Evolutionary conservation across 2,888 invertebrate species (phyloP).

Genomic region (Venusia cambrica): DNA sequence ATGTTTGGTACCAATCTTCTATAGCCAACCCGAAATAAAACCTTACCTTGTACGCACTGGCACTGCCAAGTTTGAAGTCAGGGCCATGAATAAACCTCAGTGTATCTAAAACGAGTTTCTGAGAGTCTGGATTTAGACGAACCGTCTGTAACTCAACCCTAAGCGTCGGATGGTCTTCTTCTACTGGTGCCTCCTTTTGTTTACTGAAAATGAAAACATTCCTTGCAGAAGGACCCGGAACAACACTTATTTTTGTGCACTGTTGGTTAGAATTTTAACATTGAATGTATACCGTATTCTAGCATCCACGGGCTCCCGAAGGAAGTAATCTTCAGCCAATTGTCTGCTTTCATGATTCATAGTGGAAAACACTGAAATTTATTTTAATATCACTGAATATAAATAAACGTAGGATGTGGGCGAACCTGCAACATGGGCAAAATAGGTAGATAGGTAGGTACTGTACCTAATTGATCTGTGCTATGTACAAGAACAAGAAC

Average conservation of each 20-base stretch:
- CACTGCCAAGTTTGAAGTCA: conserved; percentile 80
- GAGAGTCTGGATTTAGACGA: conserved; percentile 84
- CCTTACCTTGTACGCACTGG: conserved; percentile 80
- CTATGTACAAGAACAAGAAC: no score
- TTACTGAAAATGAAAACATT: no score
- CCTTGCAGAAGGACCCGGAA: no score
- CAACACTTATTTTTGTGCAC: no score
- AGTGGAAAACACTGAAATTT: conserved; percentile 25
- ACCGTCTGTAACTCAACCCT: conserved; percentile 90
- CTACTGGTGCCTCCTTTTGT: conserved; percentile 64
- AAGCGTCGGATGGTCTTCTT: conserved; percentile 74
- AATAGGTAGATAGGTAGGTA: no score
- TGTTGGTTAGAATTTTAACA: conserved; percentile 12
- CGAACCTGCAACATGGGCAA: no score
- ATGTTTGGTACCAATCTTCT: no score
- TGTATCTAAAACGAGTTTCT: conserved; percentile 87
- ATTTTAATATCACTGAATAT: conserved; percentile 6
- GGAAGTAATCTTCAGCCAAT: conserved; percentile 83
- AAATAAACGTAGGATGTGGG: no score
- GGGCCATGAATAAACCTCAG: conserved; percentile 88
- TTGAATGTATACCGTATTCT: conserved; percentile 75
- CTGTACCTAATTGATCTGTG: no score
- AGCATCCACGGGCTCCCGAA: conserved; percentile 82
- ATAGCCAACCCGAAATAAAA: no score
- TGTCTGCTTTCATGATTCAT: conserved; percentile 83